These are phyloP conservation scores for Oceanites oceanicus DNA, from an alignment of 2,113 vertebrate species.

Conservation along the genomic window DNA sequence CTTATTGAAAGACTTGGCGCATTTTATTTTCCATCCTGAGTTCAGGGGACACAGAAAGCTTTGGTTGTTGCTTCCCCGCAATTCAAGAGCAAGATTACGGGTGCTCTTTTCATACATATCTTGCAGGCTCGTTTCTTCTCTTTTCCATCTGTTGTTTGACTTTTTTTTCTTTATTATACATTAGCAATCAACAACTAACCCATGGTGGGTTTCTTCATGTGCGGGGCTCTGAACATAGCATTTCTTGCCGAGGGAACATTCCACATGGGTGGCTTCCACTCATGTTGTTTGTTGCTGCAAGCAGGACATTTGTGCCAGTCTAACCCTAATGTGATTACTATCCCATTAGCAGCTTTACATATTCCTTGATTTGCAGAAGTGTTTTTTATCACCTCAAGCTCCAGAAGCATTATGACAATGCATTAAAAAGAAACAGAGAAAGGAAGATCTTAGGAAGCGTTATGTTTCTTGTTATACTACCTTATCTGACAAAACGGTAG, in stretches of 20 bases:
- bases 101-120: background rate
- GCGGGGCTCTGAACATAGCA: background rate
- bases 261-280: background rate
- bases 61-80: background rate
- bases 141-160: background rate
- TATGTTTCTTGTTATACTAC: background rate
- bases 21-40: background rate
- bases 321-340: background rate
- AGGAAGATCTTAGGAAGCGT: background rate
- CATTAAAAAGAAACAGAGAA: background rate
- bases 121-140: background rate
- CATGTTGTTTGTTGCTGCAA: background rate
- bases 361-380: background rate
- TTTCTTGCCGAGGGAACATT: fast-evolving
- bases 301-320: background rate
- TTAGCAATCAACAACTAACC: background rate
- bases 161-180: background rate
- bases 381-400: background rate
- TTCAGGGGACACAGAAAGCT: background rate
- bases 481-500: background rate
- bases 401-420: background rate
- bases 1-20: background rate
- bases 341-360: background rate
- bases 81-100: background rate
- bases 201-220: background rate